Base-by-base conservation (phyloP, 2,888 invertebrate species). In the Leptinotarsa rubiginosa region DNA sequence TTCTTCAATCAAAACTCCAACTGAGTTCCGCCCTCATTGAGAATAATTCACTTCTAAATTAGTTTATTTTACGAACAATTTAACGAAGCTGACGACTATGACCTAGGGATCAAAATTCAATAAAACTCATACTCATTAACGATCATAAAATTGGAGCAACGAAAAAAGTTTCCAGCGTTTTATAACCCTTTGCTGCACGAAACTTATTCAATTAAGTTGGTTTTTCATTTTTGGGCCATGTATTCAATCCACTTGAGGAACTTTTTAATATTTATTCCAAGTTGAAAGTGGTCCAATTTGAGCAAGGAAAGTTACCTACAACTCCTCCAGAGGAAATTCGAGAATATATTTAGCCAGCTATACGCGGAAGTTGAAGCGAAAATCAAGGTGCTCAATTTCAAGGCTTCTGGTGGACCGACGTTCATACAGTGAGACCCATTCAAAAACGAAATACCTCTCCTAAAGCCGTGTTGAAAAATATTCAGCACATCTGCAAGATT, bases 161-260 rank as follows among this genome's bases (percentile, higher is more conserved):
- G 62, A 62, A 25, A 16, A 16, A 74, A 76, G 59, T 70, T 76
- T 76, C 67, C 64, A 72, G 47, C 65, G 69, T 70, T 73, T 70
- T 70, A 74, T 59, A 69, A 67, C 68, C 65, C 54, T 59, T 41
- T 68, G 69, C 70, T 66, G 64, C 69, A 64, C 62, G 50, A 69
- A 76, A 76, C 73, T 76, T 76, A 76, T 76, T 76, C 71, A 74
- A 76, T 76, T 74, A 73, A 76, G 66, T 76, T 70, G 71, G 62
- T 76, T 74, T 74, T 66, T 41, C 69, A 72, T 66, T 76, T 76
- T 74, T 72, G 31, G 49, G 47, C 69, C 69, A 67, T 68, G 72
- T 74, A 76, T 70, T 71, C 70, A 65, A 69, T 70, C 71, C 73
- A 70, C 73, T 70, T 25, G 72, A 67, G 47, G 56, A 73, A 74